Conservation (phyloP, 37 sponge, comb jelly and placozoan genomes). For the Aplysina aerophoba region DNA sequence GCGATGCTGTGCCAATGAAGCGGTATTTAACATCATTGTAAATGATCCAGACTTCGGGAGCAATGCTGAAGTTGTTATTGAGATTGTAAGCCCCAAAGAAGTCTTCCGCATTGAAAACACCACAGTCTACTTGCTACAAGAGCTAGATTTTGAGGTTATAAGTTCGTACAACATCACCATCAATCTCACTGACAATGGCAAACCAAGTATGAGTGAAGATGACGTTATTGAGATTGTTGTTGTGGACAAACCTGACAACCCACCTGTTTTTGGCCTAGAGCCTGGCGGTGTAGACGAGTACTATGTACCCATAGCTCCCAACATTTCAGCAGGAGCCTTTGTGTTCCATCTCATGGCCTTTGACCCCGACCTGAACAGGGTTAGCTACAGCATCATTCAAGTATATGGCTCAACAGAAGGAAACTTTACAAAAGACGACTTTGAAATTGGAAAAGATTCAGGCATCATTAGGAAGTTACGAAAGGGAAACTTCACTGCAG, state of each 20-base stretch:
- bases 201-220: not conserved
- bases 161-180: not conserved
- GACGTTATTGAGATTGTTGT: conserved; percentile 8
- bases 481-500: conserved; percentile 14
- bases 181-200: not conserved
- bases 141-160: conserved; percentile 49
- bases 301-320: conserved; percentile 31
- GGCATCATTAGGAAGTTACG: not conserved
- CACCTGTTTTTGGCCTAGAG: conserved; percentile 14
- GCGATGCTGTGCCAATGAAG: conserved; percentile 10
- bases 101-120: conserved; percentile 2
- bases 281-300: not conserved
- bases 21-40: not conserved
- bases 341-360: conserved; percentile 19
- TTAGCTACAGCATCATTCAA: conserved; percentile 19
- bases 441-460: not conserved
- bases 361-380: conserved; percentile 33
- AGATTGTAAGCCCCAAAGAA: not conserved
- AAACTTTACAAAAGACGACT: conserved; percentile 4
- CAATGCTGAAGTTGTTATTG: conserved; percentile 4
- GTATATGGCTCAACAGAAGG: conserved; percentile 4
- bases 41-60: conserved; percentile 33
- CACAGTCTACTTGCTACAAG: conserved; percentile 12
- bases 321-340: not conserved
- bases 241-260: conserved; percentile 41